phyloP scores from a whole-genome alignment of 1,140 invertebrate species.

The Lepidurus apus region DNA sequence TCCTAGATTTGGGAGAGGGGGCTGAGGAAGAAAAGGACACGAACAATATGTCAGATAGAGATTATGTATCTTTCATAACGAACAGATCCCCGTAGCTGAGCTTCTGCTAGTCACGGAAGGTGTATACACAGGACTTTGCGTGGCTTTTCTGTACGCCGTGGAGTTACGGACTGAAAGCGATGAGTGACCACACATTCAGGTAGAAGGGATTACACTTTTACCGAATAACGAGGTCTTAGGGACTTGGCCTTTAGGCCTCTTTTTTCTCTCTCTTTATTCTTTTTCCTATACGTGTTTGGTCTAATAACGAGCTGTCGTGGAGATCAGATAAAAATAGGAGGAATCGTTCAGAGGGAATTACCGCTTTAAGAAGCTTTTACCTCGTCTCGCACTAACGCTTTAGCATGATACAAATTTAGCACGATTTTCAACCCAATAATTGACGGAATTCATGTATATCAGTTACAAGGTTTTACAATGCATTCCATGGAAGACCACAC shows the following conservation, averaged over 20 bases:
- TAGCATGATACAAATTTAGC: too few relatives aligned
- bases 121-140: not conserved
- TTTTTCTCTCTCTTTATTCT: not conserved
- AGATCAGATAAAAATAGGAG: not conserved
- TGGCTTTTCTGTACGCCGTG: not conserved
- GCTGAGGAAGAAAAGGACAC: not conserved
- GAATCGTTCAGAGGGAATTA: not conserved
- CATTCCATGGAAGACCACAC: constrained; percentile 21
- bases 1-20: not conserved
- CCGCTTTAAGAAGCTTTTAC: not conserved
- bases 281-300: not conserved
- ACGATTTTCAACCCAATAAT: not conserved
- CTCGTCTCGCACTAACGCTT: too few relatives aligned
- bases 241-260: not conserved
- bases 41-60: constrained; percentile 5
- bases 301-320: not conserved
- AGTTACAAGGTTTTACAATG: constrained; percentile 6
- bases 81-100: constrained; percentile 1
- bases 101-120: not conserved
- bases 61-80: constrained; percentile 22
- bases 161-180: not conserved
- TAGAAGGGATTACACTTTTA: not conserved
- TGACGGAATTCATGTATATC: constrained; percentile 19
- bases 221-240: not conserved
- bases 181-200: constrained; percentile 4